phyloP scores from a whole-genome alignment of 37 sponge, comb jelly and placozoan species.

The Diacarnus erythraeanus region DNA sequence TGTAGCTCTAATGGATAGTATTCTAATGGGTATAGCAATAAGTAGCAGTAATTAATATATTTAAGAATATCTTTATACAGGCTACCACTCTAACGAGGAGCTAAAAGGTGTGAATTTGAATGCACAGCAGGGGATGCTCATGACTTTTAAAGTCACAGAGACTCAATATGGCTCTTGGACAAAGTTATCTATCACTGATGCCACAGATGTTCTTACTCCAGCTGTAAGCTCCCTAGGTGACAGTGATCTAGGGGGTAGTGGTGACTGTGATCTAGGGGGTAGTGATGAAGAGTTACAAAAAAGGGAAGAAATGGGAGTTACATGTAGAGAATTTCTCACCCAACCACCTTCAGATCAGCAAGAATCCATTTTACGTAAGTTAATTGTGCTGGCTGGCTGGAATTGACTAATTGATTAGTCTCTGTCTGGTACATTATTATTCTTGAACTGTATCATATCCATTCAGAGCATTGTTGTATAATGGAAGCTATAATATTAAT shows the following conservation, averaged over 20 bases:
- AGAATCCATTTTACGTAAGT: background rate
- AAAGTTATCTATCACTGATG: background rate
- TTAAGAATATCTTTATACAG: too few species aligned
- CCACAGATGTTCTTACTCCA: background rate
- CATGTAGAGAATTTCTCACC: background rate
- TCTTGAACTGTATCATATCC: too few species aligned
- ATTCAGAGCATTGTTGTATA: too few species aligned
- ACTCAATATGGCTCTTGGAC: slow-evolving; percentile 2
- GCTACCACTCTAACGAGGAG: too few species aligned
- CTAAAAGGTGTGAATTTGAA: too few species aligned
- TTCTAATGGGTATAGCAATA: too few species aligned
- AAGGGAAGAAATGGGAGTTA: background rate
- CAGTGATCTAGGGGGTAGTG: too few species aligned
- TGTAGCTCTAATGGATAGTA: too few species aligned
- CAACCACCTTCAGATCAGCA: background rate
- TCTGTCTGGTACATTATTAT: background rate
- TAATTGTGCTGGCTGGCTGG: background rate
- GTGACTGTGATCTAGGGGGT: too few species aligned
- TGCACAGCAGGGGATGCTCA: too few species aligned
- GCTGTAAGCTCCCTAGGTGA: background rate
- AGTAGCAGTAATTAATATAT: too few species aligned
- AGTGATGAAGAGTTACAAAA: background rate
- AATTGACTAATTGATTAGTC: background rate
- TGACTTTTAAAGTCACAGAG: background rate
- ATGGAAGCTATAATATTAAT: too few species aligned